These are phyloP conservation scores for Anadara kagoshimensis DNA, from an alignment of 1,140 invertebrate species.

Conservation along the genomic window DNA sequence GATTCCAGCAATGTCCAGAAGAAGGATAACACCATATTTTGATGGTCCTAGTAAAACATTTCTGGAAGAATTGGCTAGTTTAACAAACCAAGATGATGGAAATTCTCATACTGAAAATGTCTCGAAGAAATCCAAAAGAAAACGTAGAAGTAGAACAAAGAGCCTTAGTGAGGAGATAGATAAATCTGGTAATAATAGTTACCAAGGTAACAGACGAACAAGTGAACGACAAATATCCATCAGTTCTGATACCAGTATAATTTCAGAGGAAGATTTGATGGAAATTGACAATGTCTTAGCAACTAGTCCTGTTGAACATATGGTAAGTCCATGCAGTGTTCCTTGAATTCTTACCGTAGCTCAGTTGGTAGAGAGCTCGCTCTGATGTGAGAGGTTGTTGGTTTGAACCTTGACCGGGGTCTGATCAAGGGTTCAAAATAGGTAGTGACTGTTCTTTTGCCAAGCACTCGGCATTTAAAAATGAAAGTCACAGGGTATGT, in stretches of 20 bases:
- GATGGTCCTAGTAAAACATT: constrained; percentile 77
- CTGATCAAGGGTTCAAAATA: too few species aligned
- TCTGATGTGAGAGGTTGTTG: too few species aligned
- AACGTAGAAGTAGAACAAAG: constrained; percentile 52
- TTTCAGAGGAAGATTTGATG: constrained; percentile 45
- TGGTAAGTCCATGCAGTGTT: too few species aligned
- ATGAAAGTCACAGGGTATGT: too few species aligned
- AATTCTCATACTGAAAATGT: constrained; percentile 75
- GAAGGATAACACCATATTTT: constrained; percentile 80
- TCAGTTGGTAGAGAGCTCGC: too few species aligned
- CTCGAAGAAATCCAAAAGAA: constrained; percentile 72
- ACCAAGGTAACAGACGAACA: constrained; percentile 58
- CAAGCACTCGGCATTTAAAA: too few species aligned
- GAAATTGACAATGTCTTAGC: constrained; percentile 17
- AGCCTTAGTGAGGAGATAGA: constrained; percentile 53
- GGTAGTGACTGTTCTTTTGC: too few species aligned
- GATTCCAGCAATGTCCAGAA: constrained; percentile 73
- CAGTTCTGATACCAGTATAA: constrained; percentile 55
- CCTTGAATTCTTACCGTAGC: too few species aligned
- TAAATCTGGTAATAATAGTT: constrained; percentile 65
- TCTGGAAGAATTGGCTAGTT: constrained; percentile 75
- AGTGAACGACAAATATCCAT: constrained; percentile 54
- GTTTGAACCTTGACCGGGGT: too few species aligned
- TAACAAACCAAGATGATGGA: constrained; percentile 70
- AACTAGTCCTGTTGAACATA: constrained; percentile 15